Evolutionary conservation across 1,140 invertebrate genomes (phyloP).

Genomic region (Drosophila jambulina): DNA sequence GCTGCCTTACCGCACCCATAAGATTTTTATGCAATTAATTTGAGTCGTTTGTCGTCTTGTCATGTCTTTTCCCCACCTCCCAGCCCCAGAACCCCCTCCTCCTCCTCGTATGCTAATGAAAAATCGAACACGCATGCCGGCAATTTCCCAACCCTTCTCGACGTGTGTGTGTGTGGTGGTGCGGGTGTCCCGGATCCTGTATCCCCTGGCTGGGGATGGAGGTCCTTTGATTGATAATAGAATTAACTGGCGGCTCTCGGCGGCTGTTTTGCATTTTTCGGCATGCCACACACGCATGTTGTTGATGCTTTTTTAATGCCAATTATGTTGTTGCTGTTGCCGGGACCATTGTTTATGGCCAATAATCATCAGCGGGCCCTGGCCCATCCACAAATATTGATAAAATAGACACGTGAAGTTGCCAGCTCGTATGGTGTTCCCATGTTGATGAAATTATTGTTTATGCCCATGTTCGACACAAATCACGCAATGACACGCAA

Average conservation of each 20-base stretch:
- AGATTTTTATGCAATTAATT: conserved; percentile 83
- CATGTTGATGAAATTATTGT: conserved; percentile 62
- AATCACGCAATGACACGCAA: conserved; percentile 77
- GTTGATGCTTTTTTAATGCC: conserved; percentile 79
- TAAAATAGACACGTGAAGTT: conserved; percentile 66
- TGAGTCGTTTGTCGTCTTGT: conserved; percentile 77
- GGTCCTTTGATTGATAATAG: conserved; percentile 76
- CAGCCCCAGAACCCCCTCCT: too few species aligned
- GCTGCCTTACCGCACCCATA: conserved; percentile 33
- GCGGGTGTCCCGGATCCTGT: conserved; percentile 18
- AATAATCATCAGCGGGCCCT: conserved; percentile 56
- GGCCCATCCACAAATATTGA: conserved; percentile 65
- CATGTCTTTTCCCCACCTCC: conserved; percentile 45
- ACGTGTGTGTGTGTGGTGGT: neutral
- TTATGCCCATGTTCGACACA: conserved; percentile 57
- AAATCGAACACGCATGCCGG: conserved; percentile 76
- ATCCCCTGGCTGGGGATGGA: neutral
- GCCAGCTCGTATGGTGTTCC: conserved; percentile 31
- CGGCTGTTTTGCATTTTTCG: conserved; percentile 74
- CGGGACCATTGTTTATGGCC: conserved; percentile 66
- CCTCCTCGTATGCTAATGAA: conserved; percentile 75
- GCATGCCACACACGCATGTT: conserved; percentile 62
- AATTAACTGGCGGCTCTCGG: conserved; percentile 64
- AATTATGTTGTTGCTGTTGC: conserved; percentile 55
- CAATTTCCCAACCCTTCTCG: conserved; percentile 22